Evolutionary conservation across 2,888 invertebrate genomes (phyloP).

Genomic region (Chrysopilus asiliformis): DNA sequence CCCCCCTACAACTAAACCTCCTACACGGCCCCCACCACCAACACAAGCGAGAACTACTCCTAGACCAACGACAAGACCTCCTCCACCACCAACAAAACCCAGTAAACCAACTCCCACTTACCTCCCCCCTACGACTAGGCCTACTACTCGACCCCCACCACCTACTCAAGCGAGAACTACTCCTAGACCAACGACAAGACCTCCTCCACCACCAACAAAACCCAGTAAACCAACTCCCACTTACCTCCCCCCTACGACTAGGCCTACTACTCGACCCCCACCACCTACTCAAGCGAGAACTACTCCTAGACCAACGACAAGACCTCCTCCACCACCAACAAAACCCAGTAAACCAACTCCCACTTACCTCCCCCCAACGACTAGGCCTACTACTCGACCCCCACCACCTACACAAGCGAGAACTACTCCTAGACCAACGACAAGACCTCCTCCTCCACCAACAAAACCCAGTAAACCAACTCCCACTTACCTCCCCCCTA

Average conservation of each 20-base stretch:
- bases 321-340: not conserved
- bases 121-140: not conserved
- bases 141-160: not conserved
- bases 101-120: not conserved
- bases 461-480: not conserved
- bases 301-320: not conserved
- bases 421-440: not conserved
- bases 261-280: not conserved
- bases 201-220: not conserved
- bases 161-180: not conserved
- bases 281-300: not conserved
- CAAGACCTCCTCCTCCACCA: not conserved
- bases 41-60: not conserved
- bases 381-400: not conserved
- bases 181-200: not conserved
- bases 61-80: not conserved
- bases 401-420: not conserved
- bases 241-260: not conserved
- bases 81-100: not conserved
- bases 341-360: not conserved
- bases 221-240: not conserved
- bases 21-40: not conserved
- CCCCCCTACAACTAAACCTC: not conserved
- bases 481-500: not conserved
- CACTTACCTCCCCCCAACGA: not conserved